A percentile compares a stretch with the other conserved stretches of the same genome.
Evolutionary conservation across 2,888 invertebrate species (phyloP).

Genomic region (Dexiosoma caninum): DNA sequence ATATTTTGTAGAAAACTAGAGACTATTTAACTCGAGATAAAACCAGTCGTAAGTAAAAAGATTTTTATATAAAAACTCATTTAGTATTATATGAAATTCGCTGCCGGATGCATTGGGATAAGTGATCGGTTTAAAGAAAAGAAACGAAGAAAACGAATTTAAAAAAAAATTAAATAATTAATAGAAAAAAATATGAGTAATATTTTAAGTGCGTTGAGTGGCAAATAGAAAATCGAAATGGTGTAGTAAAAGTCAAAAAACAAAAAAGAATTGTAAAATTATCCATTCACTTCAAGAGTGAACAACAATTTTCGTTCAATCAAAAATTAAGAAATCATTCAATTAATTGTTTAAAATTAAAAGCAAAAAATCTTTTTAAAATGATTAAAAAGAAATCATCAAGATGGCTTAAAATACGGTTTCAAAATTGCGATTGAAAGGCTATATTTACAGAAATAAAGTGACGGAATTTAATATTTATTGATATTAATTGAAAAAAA

Average conservation of each 20-base stretch:
- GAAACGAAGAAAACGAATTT: conserved; percentile 7
- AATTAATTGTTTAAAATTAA: conserved; percentile 12
- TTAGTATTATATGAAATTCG: conserved; percentile 47
- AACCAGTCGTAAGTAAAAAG: conserved; percentile 28
- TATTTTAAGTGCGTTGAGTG: conserved; percentile 48
- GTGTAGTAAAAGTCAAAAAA: conserved; percentile 20
- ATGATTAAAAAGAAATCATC: conserved; percentile 5
- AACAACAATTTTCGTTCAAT: neutral
- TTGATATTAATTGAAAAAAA: conserved; percentile 9
- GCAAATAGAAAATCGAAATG: conserved; percentile 32
- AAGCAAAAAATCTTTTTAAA: conserved; percentile 1
- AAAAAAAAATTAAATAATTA: neutral
- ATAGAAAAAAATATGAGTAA: conserved; percentile 41
- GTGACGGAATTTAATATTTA: conserved; percentile 24
- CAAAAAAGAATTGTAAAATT: neutral
- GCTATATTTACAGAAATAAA: conserved; percentile 13
- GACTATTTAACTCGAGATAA: conserved; percentile 30
- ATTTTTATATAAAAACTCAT: conserved; percentile 31
- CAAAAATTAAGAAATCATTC: neutral
- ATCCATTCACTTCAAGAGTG: neutral
- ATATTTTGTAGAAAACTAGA: conserved; percentile 48
- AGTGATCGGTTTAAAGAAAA: conserved; percentile 2
- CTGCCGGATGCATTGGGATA: conserved; percentile 30
- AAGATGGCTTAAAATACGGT: neutral
- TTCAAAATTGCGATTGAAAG: conserved; percentile 32